Evolutionary conservation across 2,888 invertebrate genomes (phyloP).

Genomic region (Pristionchus fissidentatus): DNA sequence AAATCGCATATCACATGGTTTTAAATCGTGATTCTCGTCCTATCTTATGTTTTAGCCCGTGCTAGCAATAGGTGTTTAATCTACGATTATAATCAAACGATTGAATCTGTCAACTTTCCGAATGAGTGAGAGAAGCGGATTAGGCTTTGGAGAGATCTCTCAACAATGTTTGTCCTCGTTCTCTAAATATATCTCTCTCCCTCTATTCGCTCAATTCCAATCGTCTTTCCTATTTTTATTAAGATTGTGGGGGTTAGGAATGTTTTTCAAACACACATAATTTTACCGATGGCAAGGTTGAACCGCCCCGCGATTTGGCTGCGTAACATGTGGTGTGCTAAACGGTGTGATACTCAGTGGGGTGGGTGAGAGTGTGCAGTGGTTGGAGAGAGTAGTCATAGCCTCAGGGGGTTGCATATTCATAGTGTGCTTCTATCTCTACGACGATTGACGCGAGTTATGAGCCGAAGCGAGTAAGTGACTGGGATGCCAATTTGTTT

Average conservation of each 20-base stretch:
- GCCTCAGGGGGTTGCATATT: neutral
- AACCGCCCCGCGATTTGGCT: slow-evolving; percentile 35
- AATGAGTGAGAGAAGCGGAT: no score
- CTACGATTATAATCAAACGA: no score
- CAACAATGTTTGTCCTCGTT: neutral
- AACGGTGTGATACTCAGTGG: slow-evolving; percentile 32
- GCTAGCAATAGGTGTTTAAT: no score
- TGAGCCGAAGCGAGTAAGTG: slow-evolving; percentile 49
- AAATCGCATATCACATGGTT: no score
- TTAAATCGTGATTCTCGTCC: no score
- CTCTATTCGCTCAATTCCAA: neutral
- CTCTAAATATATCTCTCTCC: neutral
- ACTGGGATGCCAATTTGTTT: slow-evolving; percentile 43
- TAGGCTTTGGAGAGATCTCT: neutral
- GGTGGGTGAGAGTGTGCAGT: neutral
- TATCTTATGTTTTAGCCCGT: no score
- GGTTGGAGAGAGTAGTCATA: neutral
- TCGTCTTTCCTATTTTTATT: neutral
- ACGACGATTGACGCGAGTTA: neutral
- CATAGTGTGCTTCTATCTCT: neutral
- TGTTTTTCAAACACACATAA: neutral
- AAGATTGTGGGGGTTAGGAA: neutral
- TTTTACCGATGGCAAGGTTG: neutral
- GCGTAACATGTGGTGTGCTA: slow-evolving; percentile 38
- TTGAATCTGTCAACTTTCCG: no score